A percentile compares a stretch with the other conserved stretches of the same genome.
Conservation (phyloP, 2,797 vertebrate species). For the Smutsia temminckii region DNA sequence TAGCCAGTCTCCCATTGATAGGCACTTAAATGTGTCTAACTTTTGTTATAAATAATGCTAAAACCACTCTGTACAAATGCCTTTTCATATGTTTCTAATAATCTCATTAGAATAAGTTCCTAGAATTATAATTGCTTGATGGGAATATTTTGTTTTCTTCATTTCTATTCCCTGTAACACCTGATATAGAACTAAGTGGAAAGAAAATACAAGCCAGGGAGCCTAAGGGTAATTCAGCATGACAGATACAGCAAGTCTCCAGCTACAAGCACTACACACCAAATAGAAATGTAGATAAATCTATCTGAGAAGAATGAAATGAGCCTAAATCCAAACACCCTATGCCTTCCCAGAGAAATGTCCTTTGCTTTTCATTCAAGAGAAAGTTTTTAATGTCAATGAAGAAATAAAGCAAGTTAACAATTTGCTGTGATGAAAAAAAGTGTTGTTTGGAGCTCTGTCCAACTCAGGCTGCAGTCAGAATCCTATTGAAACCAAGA, state of each 20-base stretch:
- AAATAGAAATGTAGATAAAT: constrained; percentile 17
- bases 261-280: neutral
- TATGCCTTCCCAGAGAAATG: neutral
- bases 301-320: neutral
- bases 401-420: neutral
- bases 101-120: neutral
- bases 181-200: neutral
- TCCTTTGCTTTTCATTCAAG: neutral
- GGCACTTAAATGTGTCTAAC: neutral
- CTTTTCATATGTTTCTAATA: neutral
- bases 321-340: neutral
- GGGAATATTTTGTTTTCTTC: neutral
- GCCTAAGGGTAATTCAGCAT: neutral
- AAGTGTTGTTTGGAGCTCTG: neutral
- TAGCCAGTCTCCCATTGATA: neutral
- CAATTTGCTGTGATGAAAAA: neutral
- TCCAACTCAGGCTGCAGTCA: neutral
- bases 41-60: neutral
- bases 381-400: neutral
- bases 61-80: neutral
- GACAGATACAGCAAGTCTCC: neutral
- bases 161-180: neutral
- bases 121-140: constrained; percentile 1
- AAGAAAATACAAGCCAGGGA: neutral
- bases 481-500: neutral